Percentiles rank a stretch among this genome's conserved stretches.
Conservation (phyloP, 2,888 invertebrate species). For the Plebejus argus region DNA sequence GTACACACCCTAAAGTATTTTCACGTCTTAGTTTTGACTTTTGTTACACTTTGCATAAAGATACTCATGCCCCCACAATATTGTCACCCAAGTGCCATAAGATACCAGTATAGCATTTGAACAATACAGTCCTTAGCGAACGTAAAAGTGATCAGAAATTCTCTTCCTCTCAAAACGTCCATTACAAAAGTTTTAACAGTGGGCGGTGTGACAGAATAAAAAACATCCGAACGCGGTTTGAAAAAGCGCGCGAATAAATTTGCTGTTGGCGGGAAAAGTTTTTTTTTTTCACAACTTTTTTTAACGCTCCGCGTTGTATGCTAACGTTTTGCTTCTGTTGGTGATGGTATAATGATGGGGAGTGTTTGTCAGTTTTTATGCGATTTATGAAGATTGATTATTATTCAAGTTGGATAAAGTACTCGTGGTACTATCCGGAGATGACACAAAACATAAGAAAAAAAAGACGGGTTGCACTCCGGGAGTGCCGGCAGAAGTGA, state of each 20-base stretch:
- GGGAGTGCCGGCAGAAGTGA: too few species aligned
- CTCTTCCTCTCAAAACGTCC: background rate
- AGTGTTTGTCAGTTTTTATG: background rate
- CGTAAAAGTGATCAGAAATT: background rate
- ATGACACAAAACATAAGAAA: too few species aligned
- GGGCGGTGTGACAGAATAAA: background rate
- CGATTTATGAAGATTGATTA: background rate
- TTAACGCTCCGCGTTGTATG: background rate
- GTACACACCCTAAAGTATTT: too few species aligned
- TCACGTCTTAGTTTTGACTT: too few species aligned
- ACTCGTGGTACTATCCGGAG: background rate
- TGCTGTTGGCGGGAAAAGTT: background rate
- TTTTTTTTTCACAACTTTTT: constrained; percentile 1
- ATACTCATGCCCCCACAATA: too few species aligned
- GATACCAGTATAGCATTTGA: too few species aligned
- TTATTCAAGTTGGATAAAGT: background rate
- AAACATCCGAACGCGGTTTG: background rate
- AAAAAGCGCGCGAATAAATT: constrained; percentile 22
- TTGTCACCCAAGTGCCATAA: too few species aligned
- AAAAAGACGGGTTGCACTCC: too few species aligned
- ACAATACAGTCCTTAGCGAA: too few species aligned
- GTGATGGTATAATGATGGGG: background rate
- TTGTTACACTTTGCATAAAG: too few species aligned
- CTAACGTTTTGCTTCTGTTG: background rate
- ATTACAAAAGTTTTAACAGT: constrained; percentile 2